These are phyloP conservation scores for Spheniscus humboldti DNA, from an alignment of 2,797 vertebrate genomes.

Conservation along the genomic window DNA sequence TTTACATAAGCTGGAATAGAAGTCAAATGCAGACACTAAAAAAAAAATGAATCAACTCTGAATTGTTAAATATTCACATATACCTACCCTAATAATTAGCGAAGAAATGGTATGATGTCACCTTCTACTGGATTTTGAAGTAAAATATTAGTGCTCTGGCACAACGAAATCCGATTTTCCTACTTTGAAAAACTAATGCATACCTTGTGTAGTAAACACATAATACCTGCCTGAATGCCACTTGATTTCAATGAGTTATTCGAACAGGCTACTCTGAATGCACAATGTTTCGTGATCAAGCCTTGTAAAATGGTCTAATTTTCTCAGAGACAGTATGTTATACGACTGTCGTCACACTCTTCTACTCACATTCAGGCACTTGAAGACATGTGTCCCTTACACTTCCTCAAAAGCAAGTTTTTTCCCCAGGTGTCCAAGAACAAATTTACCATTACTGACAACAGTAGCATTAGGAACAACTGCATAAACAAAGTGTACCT, in stretches of 20 bases:
- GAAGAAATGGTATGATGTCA: not conserved
- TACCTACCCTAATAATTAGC: not conserved
- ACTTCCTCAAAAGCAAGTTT: not conserved
- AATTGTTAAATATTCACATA: not conserved
- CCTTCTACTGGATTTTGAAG: not conserved
- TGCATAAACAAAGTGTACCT: not conserved
- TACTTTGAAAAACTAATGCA: not conserved
- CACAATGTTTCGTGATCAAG: not conserved
- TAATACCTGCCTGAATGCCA: accelerated
- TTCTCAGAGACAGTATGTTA: accelerated
- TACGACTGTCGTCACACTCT: accelerated
- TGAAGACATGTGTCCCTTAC: not conserved
- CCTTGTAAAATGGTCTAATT: not conserved
- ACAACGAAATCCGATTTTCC: not conserved
- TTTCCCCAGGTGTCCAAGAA: not conserved
- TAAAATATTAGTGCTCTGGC: not conserved
- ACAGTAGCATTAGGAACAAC: not conserved
- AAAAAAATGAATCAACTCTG: not conserved
- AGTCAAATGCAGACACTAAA: not conserved
- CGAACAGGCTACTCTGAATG: not conserved
- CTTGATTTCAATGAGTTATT: not conserved
- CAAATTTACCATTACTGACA: not conserved
- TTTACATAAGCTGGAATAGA: not conserved
- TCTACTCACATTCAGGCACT: not conserved
- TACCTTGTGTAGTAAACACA: not conserved